These are phyloP conservation scores for Serripes groenlandicus DNA, from an alignment of 2,888 invertebrate genomes.

Conservation along the genomic window DNA sequence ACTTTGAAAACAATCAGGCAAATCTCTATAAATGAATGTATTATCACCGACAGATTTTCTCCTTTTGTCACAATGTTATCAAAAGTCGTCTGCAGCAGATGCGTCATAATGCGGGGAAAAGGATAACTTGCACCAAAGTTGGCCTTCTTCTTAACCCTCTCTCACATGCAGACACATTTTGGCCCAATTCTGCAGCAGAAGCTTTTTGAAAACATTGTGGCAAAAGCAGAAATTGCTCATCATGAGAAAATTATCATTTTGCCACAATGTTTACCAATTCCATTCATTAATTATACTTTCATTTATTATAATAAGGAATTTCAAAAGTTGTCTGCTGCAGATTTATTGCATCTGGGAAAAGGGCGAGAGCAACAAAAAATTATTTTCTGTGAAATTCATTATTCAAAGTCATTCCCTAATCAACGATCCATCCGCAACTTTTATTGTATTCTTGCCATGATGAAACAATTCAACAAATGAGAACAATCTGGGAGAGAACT, in stretches of 20 bases:
- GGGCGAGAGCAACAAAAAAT: background rate
- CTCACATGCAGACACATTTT: too few relatives aligned
- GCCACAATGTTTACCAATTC: background rate
- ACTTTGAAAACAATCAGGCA: too few relatives aligned
- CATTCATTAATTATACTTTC: background rate
- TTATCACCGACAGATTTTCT: too few relatives aligned
- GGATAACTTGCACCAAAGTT: background rate
- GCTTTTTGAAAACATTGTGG: background rate
- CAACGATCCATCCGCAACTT: conserved; percentile 7
- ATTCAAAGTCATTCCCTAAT: background rate
- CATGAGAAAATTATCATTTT: background rate
- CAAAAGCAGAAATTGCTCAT: background rate
- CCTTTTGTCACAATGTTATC: background rate
- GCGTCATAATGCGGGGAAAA: background rate
- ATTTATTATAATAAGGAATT: background rate
- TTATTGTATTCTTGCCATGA: conserved; percentile 10
- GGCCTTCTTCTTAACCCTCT: too few relatives aligned
- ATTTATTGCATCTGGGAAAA: too few relatives aligned
- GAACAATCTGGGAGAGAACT: conserved; percentile 10
- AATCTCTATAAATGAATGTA: too few relatives aligned
- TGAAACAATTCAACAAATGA: conserved; percentile 20
- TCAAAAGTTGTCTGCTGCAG: too few relatives aligned
- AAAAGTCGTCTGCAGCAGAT: background rate
- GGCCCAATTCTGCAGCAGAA: too few relatives aligned
- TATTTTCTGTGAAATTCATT: conserved; percentile 11